Evolutionary conservation across 2,113 vertebrate species (phyloP).

Genomic region (Pelmatolapia mariae): DNA sequence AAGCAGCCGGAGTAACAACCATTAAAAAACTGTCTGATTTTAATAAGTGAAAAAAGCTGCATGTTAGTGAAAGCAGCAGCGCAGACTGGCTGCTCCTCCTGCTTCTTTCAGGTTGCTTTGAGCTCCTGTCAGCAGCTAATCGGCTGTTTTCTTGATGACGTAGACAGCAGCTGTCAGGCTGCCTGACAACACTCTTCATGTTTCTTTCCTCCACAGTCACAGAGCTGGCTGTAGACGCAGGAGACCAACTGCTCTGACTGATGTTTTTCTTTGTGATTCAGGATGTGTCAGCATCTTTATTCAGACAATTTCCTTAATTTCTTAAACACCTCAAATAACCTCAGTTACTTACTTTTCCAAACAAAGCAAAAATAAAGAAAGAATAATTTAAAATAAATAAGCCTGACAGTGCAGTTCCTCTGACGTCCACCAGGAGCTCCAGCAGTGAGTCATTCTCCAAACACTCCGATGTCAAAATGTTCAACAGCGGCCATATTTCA

Average conservation of each 20-base stretch:
- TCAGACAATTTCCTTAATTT: not conserved
- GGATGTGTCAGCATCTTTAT: not conserved
- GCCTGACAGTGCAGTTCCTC: not conserved
- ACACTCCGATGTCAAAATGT: not conserved
- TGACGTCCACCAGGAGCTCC: not conserved
- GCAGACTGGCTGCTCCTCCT: not conserved
- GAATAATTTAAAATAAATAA: not conserved
- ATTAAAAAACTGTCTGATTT: not conserved
- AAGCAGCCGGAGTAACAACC: not conserved
- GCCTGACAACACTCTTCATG: not conserved
- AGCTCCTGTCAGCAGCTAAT: not conserved
- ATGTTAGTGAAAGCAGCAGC: not conserved
- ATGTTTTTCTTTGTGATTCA: not conserved
- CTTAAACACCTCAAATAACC: not conserved
- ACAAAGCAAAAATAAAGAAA: not conserved
- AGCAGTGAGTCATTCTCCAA: not conserved
- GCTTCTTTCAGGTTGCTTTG: not conserved
- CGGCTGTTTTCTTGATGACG: accelerated
- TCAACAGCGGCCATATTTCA: not conserved
- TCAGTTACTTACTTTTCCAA: not conserved
- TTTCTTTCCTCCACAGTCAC: not conserved
- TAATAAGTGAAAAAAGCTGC: not conserved
- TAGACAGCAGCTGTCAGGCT: not conserved
- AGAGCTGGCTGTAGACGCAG: not conserved
- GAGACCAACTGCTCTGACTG: not conserved